These are phyloP conservation scores for Xylocampa areola DNA, from an alignment of 2,888 invertebrate species.

Conservation along the genomic window DNA sequence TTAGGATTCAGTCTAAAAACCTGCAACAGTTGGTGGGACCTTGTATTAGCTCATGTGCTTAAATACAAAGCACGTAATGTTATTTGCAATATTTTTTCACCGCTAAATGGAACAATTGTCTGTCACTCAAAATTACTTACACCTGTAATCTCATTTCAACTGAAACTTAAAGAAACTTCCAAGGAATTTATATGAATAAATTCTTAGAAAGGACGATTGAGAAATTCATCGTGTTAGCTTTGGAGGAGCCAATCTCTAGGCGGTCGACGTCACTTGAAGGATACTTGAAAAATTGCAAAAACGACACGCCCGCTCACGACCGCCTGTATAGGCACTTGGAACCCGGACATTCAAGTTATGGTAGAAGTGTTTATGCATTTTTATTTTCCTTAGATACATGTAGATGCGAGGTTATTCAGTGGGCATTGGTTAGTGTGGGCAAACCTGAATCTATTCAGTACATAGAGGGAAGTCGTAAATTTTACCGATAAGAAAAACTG, in stretches of 20 bases:
- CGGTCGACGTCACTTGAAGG: slow-evolving; percentile 23
- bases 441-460: too few species aligned
- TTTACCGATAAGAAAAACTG: too few species aligned
- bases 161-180: slow-evolving; percentile 21
- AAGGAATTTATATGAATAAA: slow-evolving; percentile 65
- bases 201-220: slow-evolving; percentile 57
- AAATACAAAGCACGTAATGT: too few species aligned
- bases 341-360: not conserved
- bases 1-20: too few species aligned
- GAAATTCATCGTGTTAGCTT: slow-evolving; percentile 57
- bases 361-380: slow-evolving; percentile 10
- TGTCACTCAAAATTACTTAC: not conserved
- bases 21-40: too few species aligned
- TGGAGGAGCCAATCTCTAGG: slow-evolving; percentile 33
- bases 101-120: too few species aligned
- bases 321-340: slow-evolving; percentile 15
- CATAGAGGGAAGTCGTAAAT: too few species aligned
- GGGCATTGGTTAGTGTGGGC: too few species aligned
- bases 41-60: too few species aligned
- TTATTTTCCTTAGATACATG: too few species aligned
- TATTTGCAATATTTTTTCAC: too few species aligned
- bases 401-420: too few species aligned
- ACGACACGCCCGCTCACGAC: slow-evolving; percentile 19
- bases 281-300: slow-evolving; percentile 60
- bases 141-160: slow-evolving; percentile 5